Percentiles rank a stretch among this genome's conserved stretches.
These are phyloP conservation scores for Chymomyza costata DNA, from an alignment of 1,140 invertebrate genomes.

Conservation along the genomic window DNA sequence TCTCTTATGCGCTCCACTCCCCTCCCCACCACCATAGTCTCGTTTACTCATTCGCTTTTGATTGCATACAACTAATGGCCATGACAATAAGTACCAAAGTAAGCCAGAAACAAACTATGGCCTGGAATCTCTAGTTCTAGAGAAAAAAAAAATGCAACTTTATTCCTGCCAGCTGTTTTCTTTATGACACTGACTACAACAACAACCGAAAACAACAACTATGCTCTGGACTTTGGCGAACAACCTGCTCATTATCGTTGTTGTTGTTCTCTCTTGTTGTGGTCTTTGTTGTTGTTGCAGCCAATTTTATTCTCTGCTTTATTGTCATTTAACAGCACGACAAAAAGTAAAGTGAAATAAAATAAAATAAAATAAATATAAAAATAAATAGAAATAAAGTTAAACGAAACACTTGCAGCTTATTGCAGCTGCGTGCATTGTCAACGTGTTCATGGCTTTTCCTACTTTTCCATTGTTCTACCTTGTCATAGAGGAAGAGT, in stretches of 20 bases:
- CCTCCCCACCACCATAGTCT: neutral
- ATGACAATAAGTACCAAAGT: conserved; percentile 27
- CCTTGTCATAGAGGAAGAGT: too few relatives aligned
- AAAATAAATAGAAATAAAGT: too few relatives aligned
- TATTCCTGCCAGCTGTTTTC: conserved; percentile 11
- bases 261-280: conserved; percentile 48
- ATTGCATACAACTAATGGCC: too few relatives aligned
- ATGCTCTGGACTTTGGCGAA: conserved; percentile 39
- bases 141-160: too few relatives aligned
- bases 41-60: too few relatives aligned
- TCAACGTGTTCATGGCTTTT: too few relatives aligned
- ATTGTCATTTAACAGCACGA: conserved; percentile 13
- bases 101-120: too few relatives aligned
- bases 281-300: conserved; percentile 38
- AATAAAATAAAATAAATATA: too few relatives aligned
- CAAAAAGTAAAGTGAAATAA: conserved; percentile 9
- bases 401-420: too few relatives aligned
- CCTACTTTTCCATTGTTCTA: too few relatives aligned
- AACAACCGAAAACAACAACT: conserved; percentile 4
- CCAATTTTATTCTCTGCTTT: conserved; percentile 56
- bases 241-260: conserved; percentile 54
- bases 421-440: too few relatives aligned
- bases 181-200: conserved; percentile 10
- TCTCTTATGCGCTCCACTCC: neutral
- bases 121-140: neutral